phyloP scores from a whole-genome alignment of 2,797 vertebrate species.

The Remorina albescens region DNA sequence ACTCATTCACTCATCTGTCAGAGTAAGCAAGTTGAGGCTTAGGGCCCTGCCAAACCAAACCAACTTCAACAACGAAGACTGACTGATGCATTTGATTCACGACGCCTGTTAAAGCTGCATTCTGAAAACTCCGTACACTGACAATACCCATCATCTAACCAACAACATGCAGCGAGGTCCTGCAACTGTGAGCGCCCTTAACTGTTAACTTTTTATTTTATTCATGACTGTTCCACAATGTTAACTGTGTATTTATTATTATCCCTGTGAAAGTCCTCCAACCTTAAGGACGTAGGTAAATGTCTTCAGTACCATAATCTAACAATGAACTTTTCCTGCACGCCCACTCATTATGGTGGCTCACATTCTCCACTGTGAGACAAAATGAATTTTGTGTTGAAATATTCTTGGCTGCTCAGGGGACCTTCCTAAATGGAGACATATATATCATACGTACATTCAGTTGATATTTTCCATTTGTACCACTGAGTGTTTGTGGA shows the following conservation, averaged over 20 bases:
- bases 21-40: conserved; percentile 21
- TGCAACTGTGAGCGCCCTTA: not conserved
- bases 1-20: conserved; percentile 27
- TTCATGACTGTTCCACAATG: not conserved
- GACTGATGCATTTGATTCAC: not conserved
- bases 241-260: not conserved
- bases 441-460: not conserved
- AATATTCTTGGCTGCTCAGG: not conserved
- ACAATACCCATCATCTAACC: not conserved
- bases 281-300: not conserved
- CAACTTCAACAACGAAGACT: conserved; percentile 16
- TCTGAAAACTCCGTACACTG: conserved; percentile 4
- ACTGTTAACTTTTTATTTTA: not conserved
- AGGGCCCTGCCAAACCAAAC: conserved; percentile 1
- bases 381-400: not conserved
- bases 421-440: not conserved
- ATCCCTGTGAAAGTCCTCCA: not conserved
- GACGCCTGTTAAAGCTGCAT: not conserved
- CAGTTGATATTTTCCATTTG: not conserved
- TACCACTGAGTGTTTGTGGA: conserved; percentile 6
- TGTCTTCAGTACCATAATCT: too few relatives aligned
- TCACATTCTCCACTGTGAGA: not conserved
- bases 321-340: not conserved
- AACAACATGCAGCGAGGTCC: not conserved
- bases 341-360: not conserved